Conservation (phyloP, 1,140 invertebrate genomes). For the Drosophila littoralis region DNA sequence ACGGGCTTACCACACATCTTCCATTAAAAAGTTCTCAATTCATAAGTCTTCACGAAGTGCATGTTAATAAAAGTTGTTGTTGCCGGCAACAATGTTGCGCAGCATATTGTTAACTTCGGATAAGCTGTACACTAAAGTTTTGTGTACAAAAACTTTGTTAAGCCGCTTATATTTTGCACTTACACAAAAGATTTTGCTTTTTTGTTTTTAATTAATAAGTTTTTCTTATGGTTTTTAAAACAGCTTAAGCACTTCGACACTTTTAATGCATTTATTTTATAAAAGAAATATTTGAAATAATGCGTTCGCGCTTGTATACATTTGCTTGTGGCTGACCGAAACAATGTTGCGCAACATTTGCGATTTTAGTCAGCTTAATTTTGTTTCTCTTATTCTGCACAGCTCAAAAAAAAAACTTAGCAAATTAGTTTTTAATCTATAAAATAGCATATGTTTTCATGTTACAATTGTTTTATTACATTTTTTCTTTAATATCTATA, state of each 20-base stretch:
- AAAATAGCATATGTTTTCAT: not conserved
- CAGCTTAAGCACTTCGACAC: not conserved
- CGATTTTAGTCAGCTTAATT: not conserved
- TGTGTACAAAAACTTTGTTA: not conserved
- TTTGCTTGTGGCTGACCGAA: not conserved
- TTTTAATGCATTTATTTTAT: too few relatives aligned
- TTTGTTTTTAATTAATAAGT: too few relatives aligned
- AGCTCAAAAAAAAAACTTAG: not conserved
- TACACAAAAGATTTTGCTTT: too few relatives aligned
- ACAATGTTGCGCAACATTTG: conserved; percentile 1
- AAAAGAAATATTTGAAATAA: too few relatives aligned
- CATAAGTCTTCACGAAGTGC: not conserved
- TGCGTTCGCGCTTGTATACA: not conserved
- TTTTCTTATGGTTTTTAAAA: not conserved
- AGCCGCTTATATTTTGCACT: not conserved
- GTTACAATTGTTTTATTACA: not conserved
- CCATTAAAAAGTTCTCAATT: not conserved
- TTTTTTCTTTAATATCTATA: not conserved
- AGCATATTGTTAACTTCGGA: not conserved
- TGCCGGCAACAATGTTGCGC: conserved; percentile 11
- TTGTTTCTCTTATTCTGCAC: not conserved
- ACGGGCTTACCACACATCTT: not conserved
- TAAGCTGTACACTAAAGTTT: not conserved
- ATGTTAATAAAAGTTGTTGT: not conserved
- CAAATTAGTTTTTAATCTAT: too few relatives aligned